A percentile compares a stretch with the other conserved stretches of the same genome.
Conservation (phyloP, 2,797 vertebrate species). For the Miichthys miiuy region DNA sequence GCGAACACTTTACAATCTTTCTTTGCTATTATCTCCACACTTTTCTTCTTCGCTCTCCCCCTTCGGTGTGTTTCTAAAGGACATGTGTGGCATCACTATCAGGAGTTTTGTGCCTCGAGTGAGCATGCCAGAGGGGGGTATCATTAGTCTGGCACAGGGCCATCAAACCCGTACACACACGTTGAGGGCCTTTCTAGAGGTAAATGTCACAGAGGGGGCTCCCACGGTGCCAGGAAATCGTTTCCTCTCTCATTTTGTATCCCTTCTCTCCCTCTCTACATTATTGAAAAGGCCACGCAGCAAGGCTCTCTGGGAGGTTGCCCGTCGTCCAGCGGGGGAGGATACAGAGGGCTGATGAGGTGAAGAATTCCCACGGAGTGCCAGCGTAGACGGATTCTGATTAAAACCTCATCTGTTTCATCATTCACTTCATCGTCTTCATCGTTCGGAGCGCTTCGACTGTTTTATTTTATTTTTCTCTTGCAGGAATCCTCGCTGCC, state of each 20-base stretch:
- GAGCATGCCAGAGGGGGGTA: slow-evolving; percentile 44
- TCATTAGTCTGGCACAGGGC: slow-evolving; percentile 72
- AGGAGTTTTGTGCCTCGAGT: slow-evolving; percentile 54
- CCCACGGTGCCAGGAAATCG: slow-evolving; percentile 74
- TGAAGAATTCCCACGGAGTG: slow-evolving; percentile 54
- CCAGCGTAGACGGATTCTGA: slow-evolving; percentile 56
- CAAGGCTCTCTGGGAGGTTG: slow-evolving; percentile 74
- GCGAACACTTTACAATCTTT: neutral
- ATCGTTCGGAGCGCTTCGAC: neutral
- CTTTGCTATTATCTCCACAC: slow-evolving; percentile 17
- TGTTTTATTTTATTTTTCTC: neutral
- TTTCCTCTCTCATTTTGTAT: slow-evolving; percentile 72
- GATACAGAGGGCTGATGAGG: slow-evolving; percentile 58
- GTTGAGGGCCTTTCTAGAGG: slow-evolving; percentile 55
- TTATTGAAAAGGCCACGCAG: slow-evolving; percentile 85
- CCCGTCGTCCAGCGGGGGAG: slow-evolving; percentile 45
- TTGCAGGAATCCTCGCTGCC: neutral
- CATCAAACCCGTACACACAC: slow-evolving; percentile 54
- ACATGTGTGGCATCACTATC: slow-evolving; percentile 46
- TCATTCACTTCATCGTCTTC: slow-evolving; percentile 60
- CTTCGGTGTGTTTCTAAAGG: slow-evolving; percentile 43
- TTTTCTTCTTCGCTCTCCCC: neutral
- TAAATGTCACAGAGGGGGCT: slow-evolving; percentile 82
- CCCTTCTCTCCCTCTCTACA: slow-evolving; percentile 67
- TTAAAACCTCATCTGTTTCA: slow-evolving; percentile 63